Evolutionary conservation across 2,113 vertebrate species (phyloP), one percentile per base, ranked within the genome.

Genomic region (Lathamus discolor): DNA sequence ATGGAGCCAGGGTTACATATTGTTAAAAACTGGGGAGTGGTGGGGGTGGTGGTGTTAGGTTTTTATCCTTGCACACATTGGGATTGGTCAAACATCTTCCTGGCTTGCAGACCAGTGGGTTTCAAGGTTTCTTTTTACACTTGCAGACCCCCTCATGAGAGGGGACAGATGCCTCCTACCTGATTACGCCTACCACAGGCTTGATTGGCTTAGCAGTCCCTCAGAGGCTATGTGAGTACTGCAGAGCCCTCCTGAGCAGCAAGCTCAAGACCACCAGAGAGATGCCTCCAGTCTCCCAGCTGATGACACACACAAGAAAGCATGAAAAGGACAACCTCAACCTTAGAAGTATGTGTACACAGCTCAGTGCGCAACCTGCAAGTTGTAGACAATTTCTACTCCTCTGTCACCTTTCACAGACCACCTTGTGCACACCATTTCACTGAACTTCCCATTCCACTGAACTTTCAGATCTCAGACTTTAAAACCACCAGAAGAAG

Each of bases 371-470:
- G 22, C 2, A 2, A 31, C 9, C 59, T 54, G 46, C 13, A 31
- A 17, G 9, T 59, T 59, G 57, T 16, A 35, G 33, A n/a, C 57
- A 10, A 24, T 24, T 59, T 59, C 33, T 35, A 22, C 57, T 16
- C 57, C 35, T 59, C 16, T 59, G 57, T 59, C 57, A 59, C 57
- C 33, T 59, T 79, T 43, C 68, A 73, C 35, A 14, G 48, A 23
- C 6, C 1, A 2, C 18, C 77, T n/a, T 23, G 7, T 24, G 13
- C 0, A 0, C 10, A 39, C 27, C 18, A 17, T 83, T 55, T 51
- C 31, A 13, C 33, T 4, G 3, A 67, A 46, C 20, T 35, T 54
- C 33, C 49, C 25, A 25, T n/a, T 57, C 31, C 19, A n/a, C 31
- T 9, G 12, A 72, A 54, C 18, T 24, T 52, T 3, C 1, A 35